Evolutionary conservation across 2,797 vertebrate species (phyloP), one percentile per base, ranked within the genome.

Genomic region (Erethizon dorsatum): DNA sequence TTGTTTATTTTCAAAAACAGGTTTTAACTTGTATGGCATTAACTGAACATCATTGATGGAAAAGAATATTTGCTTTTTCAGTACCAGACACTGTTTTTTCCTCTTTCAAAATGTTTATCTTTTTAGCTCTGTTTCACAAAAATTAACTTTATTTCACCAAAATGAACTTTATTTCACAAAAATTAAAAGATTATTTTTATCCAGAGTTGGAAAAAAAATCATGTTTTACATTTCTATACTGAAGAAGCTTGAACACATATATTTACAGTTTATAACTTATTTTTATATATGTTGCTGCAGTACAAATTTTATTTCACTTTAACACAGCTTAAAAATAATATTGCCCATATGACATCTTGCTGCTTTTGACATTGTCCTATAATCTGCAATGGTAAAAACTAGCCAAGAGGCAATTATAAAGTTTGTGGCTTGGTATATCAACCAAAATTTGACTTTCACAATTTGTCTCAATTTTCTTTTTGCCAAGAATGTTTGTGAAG

Each of bases 201-300:
- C 24, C 12, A 77, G 82, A 50, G 77, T 59, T 97, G 24, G 69
- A n/a, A 73, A 83, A 85, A 96, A 92, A 84, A 85, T 80, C 31
- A 83, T n/a, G 56, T 91, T 96, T 93, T 95, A 80, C 9, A 79
- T 88, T 95, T 95, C 31, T 95, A 28, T 65, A 77, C 54, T 79
- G 10, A 92, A 90, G 67, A 92, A 95, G 6, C 71, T 88, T 96
- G 69, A 91, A 47, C 56, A 90, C 22, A 31, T 75, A 79, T 88
- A 33, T 88, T 95, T 96, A 92, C 12, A 73, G 54, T 95, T 95
- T 94, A 45, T 94, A 83, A 94, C 52, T 92, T 56, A 96, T n/a
- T 97, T 96, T 91, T 96, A 56, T 12, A 56, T 97, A 83, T 92
- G 41, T 96, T 95, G 8, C 67, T 37, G 94, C 31, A 85, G 4